Percentiles rank a stretch among this genome's conserved stretches.
phyloP scores from a whole-genome alignment of 2,113 vertebrate genomes.

The Cacatua alba region DNA sequence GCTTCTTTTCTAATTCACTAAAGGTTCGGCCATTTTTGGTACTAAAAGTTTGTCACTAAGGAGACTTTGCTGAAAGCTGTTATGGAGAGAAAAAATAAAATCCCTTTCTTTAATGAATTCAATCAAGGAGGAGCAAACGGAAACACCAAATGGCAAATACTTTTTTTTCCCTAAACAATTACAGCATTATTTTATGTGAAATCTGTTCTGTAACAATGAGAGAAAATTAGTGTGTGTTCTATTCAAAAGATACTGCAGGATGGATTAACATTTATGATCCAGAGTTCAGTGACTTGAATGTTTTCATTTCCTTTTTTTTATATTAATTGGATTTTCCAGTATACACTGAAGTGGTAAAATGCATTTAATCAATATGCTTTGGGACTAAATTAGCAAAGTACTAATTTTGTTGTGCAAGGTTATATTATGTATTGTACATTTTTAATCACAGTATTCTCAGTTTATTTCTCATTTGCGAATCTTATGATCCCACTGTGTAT shows the following conservation, averaged over 20 bases:
- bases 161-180: conserved; percentile 44
- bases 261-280: conserved; percentile 70
- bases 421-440: conserved; percentile 64
- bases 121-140: conserved; percentile 19
- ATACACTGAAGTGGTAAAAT: conserved; percentile 67
- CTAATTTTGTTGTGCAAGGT: conserved; percentile 71
- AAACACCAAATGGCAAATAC: conserved; percentile 62
- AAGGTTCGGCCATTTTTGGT: not conserved
- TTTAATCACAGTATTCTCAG: conserved; percentile 67
- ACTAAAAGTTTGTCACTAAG: not conserved
- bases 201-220: conserved; percentile 71
- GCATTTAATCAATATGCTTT: conserved; percentile 74
- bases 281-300: conserved; percentile 63
- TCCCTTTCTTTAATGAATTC: conserved; percentile 28
- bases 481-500: conserved; percentile 61
- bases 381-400: conserved; percentile 72
- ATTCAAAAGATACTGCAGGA: conserved; percentile 52
- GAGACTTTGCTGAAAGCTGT: not conserved
- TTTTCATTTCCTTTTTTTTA: conserved; percentile 64
- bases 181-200: conserved; percentile 60
- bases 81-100: not conserved
- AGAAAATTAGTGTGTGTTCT: conserved; percentile 63
- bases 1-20: not conserved
- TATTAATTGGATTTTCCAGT: conserved; percentile 75
- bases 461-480: conserved; percentile 64